Conservation (phyloP, 2,888 invertebrate genomes). For the Thumatha senex region DNA sequence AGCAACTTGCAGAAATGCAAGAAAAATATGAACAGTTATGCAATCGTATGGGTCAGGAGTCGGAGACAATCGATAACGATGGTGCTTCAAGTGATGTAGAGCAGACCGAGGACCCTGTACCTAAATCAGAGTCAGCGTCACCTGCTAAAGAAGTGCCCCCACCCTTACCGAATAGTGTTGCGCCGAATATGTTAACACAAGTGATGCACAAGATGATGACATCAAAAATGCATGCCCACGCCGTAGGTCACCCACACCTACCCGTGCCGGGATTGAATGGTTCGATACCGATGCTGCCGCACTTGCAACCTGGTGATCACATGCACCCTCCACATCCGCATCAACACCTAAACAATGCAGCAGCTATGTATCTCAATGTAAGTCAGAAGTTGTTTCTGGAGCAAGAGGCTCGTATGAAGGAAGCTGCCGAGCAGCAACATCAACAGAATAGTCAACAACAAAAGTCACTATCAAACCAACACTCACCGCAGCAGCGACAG, state of each 20-base stretch:
- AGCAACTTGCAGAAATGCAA: slow-evolving; percentile 95
- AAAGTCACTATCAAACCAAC: slow-evolving; percentile 84
- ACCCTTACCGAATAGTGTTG: slow-evolving; percentile 64
- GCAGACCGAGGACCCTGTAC: slow-evolving; percentile 75
- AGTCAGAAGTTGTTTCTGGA: slow-evolving; percentile 91
- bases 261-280: slow-evolving; percentile 84
- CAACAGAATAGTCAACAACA: slow-evolving; percentile 81
- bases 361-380: slow-evolving; percentile 90
- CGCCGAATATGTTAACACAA: slow-evolving; percentile 84
- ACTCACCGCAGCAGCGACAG: slow-evolving; percentile 80
- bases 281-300: slow-evolving; percentile 81
- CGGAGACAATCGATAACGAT: slow-evolving; percentile 89
- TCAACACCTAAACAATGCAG: slow-evolving; percentile 85
- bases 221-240: slow-evolving; percentile 84
- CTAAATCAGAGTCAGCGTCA: slow-evolving; percentile 84
- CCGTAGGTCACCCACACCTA: slow-evolving; percentile 79
- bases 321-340: slow-evolving; percentile 81
- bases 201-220: slow-evolving; percentile 87
- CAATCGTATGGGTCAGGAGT: slow-evolving; percentile 92
- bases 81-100: slow-evolving; percentile 90
- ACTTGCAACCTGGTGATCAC: slow-evolving; percentile 79
- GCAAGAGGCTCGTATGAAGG: slow-evolving; percentile 88
- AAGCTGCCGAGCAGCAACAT: slow-evolving; percentile 82
- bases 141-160: slow-evolving; percentile 80
- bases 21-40: slow-evolving; percentile 95